Evolutionary conservation across 2,797 vertebrate genomes (phyloP).

Genomic region (Ctenochaetus hawaiiensis): DNA sequence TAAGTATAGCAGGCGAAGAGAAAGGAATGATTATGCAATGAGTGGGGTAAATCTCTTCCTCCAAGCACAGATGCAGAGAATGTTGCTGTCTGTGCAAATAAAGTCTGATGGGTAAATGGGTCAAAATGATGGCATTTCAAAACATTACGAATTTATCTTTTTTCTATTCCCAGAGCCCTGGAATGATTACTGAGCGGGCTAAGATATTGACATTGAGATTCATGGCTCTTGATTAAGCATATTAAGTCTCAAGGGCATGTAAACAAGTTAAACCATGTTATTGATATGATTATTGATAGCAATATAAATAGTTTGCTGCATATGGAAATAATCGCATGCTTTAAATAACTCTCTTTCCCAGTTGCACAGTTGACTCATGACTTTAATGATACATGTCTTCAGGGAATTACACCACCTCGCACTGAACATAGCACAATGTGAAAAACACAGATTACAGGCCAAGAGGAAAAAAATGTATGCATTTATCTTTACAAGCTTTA

Average conservation of each 20-base stretch:
- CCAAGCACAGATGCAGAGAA: constrained; percentile 62
- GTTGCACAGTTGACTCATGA: constrained; percentile 24
- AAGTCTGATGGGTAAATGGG: constrained; percentile 70
- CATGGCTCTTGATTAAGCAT: constrained; percentile 36
- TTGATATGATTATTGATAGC: constrained; percentile 45
- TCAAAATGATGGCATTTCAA: constrained; percentile 68
- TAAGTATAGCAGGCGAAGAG: constrained; percentile 71
- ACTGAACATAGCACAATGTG: constrained; percentile 28
- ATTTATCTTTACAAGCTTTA: constrained; percentile 15
- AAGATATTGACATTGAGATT: constrained; percentile 57
- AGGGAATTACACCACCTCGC: constrained; percentile 45
- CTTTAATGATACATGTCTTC: constrained; percentile 41
- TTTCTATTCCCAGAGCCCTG: constrained; percentile 28
- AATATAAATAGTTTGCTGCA: constrained; percentile 15
- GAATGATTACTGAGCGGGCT: constrained; percentile 28
- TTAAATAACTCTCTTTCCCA: constrained; percentile 45
- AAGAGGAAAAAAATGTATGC: constrained; percentile 16
- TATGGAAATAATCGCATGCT: constrained; percentile 41
- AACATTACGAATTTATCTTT: constrained; percentile 43
- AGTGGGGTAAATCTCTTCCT: constrained; percentile 66
- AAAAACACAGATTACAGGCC: constrained; percentile 13
- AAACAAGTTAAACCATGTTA: constrained; percentile 53
- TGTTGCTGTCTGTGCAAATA: constrained; percentile 71
- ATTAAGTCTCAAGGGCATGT: constrained; percentile 40
- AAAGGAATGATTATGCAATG: constrained; percentile 75